Percentiles rank a stretch among this genome's conserved stretches.
These are phyloP conservation scores for Corythoichthys haematopterus DNA, from an alignment of 2,113 vertebrate genomes.

Conservation along the genomic window DNA sequence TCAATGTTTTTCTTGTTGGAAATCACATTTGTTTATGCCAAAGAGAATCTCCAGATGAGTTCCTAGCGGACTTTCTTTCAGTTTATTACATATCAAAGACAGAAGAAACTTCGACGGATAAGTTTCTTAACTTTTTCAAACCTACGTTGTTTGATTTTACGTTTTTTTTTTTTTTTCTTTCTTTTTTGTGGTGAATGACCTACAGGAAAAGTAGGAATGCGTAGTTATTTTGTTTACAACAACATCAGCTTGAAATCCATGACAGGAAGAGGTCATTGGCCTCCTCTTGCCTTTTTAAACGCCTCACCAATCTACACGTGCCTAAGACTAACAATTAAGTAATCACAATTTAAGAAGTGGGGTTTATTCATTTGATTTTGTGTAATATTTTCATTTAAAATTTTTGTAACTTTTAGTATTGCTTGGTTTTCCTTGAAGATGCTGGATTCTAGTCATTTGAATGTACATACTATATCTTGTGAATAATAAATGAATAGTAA, in stretches of 20 bases:
- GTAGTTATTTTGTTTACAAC: constrained; percentile 67
- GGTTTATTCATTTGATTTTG: constrained; percentile 68
- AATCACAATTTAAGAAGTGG: constrained; percentile 72
- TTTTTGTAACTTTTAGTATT: constrained; percentile 66
- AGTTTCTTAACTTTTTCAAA: background rate
- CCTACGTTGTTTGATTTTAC: background rate
- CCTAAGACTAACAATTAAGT: constrained; percentile 75
- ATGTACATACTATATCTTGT: constrained; percentile 73
- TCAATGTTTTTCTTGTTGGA: constrained; percentile 29
- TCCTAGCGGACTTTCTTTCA: constrained; percentile 19
- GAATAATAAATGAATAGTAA: constrained; percentile 71
- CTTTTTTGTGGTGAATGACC: constrained; percentile 8
- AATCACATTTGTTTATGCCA: constrained; percentile 64
- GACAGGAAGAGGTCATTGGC: constrained; percentile 29
- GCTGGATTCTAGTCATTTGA: constrained; percentile 66
- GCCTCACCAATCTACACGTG: constrained; percentile 74
- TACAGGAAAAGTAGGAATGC: constrained; percentile 26
- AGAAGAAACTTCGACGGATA: constrained; percentile 20
- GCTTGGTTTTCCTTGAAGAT: constrained; percentile 46
- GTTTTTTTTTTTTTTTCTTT: constrained; percentile 6
- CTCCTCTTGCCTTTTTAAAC: constrained; percentile 39
- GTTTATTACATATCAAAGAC: constrained; percentile 30
- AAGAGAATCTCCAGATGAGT: constrained; percentile 53
- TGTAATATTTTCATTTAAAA: constrained; percentile 69
- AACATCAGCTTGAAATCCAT: constrained; percentile 37